Percentiles rank a stretch among this genome's conserved stretches.
These are phyloP conservation scores for Formicarius rufipectus DNA, from an alignment of 2,113 vertebrate genomes.

Conservation along the genomic window DNA sequence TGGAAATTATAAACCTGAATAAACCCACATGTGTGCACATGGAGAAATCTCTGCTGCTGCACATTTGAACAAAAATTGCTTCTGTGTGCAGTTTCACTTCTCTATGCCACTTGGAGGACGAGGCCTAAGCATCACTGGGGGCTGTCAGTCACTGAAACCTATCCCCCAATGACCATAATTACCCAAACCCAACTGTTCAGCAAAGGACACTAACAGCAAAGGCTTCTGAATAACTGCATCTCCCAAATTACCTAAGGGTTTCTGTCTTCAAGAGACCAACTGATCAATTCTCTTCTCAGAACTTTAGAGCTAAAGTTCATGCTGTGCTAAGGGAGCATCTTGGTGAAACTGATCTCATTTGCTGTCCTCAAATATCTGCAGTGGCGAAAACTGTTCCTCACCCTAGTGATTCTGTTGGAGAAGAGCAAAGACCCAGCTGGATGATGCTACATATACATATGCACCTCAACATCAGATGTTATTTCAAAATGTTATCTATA, in stretches of 20 bases:
- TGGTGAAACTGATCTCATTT: background rate
- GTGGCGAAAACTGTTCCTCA: background rate
- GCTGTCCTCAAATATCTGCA: background rate
- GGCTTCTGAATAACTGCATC: conserved; percentile 16
- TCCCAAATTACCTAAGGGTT: conserved; percentile 31
- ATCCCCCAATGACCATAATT: background rate
- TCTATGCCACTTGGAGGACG: background rate
- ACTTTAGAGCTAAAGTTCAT: conserved; percentile 29
- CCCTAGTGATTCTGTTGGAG: background rate
- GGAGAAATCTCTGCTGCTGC: background rate
- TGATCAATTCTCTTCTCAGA: conserved; percentile 23
- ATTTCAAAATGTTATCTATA: background rate
- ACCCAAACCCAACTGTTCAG: conserved; percentile 22
- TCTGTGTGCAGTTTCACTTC: conserved; percentile 36
- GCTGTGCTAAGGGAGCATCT: background rate
- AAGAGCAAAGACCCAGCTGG: background rate
- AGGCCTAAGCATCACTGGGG: background rate
- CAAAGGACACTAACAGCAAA: conserved; percentile 2
- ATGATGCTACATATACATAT: background rate
- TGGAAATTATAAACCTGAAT: conserved; percentile 11
- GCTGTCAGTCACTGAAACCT: conserved; percentile 19
- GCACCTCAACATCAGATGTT: background rate
- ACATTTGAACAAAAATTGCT: conserved; percentile 20
- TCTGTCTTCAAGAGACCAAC: conserved; percentile 28
- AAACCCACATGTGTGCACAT: background rate